Percentiles rank a stretch among this genome's conserved stretches.
phyloP scores from a whole-genome alignment of 2,113 vertebrate genomes.

The Piprites chloris region DNA sequence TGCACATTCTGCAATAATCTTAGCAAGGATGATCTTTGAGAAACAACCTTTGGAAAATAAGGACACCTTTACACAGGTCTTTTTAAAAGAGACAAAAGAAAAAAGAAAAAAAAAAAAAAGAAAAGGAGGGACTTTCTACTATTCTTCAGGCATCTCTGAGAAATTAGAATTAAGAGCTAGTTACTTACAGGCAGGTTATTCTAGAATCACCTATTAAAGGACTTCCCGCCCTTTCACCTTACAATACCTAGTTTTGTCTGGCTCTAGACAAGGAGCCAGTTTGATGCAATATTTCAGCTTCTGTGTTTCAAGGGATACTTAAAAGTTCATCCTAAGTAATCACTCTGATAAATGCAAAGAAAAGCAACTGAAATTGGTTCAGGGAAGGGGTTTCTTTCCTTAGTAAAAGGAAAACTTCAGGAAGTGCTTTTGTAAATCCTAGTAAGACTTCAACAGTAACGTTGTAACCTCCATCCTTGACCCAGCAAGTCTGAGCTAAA shows the following conservation, averaged over 20 bases:
- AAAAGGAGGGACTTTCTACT: neutral
- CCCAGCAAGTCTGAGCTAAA: conserved; percentile 19
- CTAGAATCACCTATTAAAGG: neutral
- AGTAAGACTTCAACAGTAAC: conserved; percentile 8
- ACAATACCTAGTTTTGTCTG: neutral
- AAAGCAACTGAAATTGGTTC: neutral
- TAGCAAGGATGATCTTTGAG: neutral
- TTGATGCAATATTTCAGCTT: neutral
- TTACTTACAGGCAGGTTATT: neutral
- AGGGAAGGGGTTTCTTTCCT: neutral
- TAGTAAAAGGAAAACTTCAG: neutral
- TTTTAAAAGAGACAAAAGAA: neutral
- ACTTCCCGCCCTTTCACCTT: neutral
- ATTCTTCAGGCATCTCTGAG: neutral
- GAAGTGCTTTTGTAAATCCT: conserved; percentile 35
- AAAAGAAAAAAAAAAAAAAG: too few species aligned
- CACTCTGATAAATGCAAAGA: neutral
- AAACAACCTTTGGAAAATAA: neutral
- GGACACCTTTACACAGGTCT: neutral
- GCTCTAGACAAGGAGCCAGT: neutral
- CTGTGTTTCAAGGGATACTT: neutral
- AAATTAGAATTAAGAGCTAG: neutral
- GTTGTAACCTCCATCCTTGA: conserved; percentile 22
- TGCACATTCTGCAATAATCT: neutral
- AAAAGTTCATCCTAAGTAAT: neutral